phyloP scores from a whole-genome alignment of 2,113 vertebrate species.

The Spermophilus dauricus region DNA sequence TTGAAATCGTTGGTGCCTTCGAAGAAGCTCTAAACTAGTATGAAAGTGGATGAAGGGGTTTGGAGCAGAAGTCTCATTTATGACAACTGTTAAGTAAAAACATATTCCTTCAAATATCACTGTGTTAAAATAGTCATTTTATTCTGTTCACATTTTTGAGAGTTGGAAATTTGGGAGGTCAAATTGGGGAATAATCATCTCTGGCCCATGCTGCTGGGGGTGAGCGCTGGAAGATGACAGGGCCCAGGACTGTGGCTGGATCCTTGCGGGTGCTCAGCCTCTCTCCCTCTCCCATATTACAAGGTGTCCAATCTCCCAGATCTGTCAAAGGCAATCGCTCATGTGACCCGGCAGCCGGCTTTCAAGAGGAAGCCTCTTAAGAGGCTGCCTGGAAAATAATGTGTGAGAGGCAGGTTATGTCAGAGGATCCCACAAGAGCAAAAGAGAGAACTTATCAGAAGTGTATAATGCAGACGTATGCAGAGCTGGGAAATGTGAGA shows the following conservation, averaged over 20 bases:
- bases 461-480: not conserved
- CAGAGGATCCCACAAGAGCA: not conserved
- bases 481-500: not conserved
- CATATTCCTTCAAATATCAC: no score
- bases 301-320: no score
- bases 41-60: not conserved
- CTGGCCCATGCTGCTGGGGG: rapidly evolving
- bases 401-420: not conserved
- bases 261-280: not conserved
- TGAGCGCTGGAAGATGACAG: rapidly evolving
- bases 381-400: not conserved
- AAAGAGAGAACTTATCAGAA: not conserved
- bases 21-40: not conserved
- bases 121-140: not conserved
- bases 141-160: not conserved
- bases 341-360: no score
- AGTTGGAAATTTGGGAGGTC: not conserved
- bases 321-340: not conserved
- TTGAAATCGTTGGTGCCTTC: not conserved
- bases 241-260: not conserved
- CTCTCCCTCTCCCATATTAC: not conserved
- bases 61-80: not conserved
- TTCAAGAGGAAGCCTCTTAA: not conserved
- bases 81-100: not conserved
- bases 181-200: not conserved